Conservation (phyloP, 1,140 invertebrate species). For the Bombus consobrinus region DNA sequence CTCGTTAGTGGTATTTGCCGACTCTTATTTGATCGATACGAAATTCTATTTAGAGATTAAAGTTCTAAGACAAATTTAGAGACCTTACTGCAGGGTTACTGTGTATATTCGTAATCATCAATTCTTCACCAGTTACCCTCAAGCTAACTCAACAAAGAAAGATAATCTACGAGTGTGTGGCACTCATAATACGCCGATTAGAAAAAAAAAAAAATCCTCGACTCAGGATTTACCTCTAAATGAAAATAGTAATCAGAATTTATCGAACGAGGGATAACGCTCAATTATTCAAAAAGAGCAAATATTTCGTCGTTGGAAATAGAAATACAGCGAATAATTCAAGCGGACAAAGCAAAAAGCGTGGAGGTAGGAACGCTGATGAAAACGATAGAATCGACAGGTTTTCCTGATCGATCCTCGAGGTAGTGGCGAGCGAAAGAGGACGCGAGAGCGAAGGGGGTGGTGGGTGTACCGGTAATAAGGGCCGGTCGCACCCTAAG, state of each 20-base stretch:
- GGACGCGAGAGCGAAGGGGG: slow-evolving; percentile 20
- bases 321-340: neutral
- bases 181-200: neutral
- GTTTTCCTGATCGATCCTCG: slow-evolving; percentile 31
- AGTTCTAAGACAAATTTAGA: neutral
- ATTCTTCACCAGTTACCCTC: neutral
- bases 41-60: neutral
- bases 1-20: neutral
- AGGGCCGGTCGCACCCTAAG: slow-evolving; percentile 79
- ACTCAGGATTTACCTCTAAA: neutral
- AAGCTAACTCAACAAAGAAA: too few species aligned
- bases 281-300: neutral
- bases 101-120: neutral
- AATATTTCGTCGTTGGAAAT: neutral
- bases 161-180: too few species aligned
- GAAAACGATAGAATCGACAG: neutral
- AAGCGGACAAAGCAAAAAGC: too few species aligned
- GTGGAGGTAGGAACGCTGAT: neutral
- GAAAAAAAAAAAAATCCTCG: neutral
- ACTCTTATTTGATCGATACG: neutral
- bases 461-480: slow-evolving; percentile 74
- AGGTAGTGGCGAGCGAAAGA: neutral
- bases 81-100: too few species aligned
- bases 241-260: neutral
- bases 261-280: neutral